phyloP scores from a whole-genome alignment of 1,140 invertebrate genomes.

The Lepidotrigona ventralis region DNA sequence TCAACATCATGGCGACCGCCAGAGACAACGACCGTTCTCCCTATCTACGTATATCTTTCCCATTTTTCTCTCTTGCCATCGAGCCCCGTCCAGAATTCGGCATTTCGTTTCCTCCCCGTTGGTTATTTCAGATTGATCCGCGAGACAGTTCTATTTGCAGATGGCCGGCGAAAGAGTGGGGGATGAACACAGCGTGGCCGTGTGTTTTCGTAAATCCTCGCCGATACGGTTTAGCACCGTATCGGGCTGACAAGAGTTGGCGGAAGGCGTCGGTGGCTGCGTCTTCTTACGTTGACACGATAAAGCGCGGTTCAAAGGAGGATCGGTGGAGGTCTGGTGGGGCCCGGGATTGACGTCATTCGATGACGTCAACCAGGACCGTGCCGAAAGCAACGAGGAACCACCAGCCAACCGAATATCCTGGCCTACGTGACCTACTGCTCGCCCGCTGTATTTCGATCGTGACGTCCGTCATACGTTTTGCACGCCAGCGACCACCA shows the following conservation, averaged over 20 bases:
- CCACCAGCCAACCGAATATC: slow-evolving; percentile 33
- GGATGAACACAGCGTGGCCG: too few relatives aligned
- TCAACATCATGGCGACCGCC: too few relatives aligned
- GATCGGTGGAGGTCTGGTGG: slow-evolving; percentile 41
- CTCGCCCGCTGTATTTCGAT: neutral
- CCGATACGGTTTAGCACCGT: slow-evolving; percentile 44
- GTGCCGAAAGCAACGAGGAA: slow-evolving; percentile 55
- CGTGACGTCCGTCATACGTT: neutral
- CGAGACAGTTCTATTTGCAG: slow-evolving; percentile 32
- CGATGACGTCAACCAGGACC: slow-evolving; percentile 72
- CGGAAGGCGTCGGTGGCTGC: slow-evolving; percentile 4
- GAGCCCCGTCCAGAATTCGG: too few relatives aligned
- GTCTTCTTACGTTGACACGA: slow-evolving; percentile 61
- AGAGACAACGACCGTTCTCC: too few relatives aligned
- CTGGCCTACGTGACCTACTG: slow-evolving; percentile 37
- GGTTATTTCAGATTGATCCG: slow-evolving; percentile 44
- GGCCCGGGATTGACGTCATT: slow-evolving; percentile 72
- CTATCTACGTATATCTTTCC: too few relatives aligned
- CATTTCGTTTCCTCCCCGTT: too few relatives aligned
- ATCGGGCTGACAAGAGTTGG: slow-evolving; percentile 28
- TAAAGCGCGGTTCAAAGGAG: slow-evolving; percentile 52
- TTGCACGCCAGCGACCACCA: too few relatives aligned
- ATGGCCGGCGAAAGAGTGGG: neutral
- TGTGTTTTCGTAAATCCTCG: slow-evolving; percentile 27
- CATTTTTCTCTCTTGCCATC: too few relatives aligned